A percentile compares a stretch with the other conserved stretches of the same genome.
These are phyloP conservation scores for Betta splendens DNA, from an alignment of 2,797 vertebrate genomes.

Conservation along the genomic window DNA sequence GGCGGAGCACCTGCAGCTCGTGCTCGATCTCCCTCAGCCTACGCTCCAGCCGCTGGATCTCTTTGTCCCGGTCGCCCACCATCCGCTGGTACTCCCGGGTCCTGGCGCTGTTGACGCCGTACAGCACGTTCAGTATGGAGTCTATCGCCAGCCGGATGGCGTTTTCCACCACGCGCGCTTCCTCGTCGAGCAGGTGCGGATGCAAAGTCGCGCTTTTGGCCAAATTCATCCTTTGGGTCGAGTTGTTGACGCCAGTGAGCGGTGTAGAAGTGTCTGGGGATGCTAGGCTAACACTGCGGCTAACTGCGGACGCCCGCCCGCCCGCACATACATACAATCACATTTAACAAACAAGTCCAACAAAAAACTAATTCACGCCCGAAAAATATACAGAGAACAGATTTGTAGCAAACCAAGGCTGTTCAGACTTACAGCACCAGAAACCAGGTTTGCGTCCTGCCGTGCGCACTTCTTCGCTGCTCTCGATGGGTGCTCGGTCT, in stretches of 20 bases:
- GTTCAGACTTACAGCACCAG: background rate
- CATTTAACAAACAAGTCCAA: background rate
- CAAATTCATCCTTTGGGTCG: conserved; percentile 45
- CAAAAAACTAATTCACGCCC: too few relatives aligned
- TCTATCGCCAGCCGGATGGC: conserved; percentile 70
- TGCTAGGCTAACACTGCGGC: background rate
- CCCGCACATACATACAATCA: background rate
- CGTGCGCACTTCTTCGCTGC: conserved; percentile 18
- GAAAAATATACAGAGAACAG: background rate
- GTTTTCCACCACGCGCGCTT: conserved; percentile 66
- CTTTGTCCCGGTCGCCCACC: conserved; percentile 73
- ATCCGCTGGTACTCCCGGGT: conserved; percentile 59
- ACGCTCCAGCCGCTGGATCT: conserved; percentile 69
- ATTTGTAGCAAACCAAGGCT: background rate
- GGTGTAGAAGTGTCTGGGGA: conserved; percentile 2
- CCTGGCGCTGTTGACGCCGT: conserved; percentile 57
- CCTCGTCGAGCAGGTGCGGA: conserved; percentile 60
- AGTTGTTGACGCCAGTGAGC: background rate
- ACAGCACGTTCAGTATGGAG: conserved; percentile 70
- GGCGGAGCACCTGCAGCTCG: conserved; percentile 53
- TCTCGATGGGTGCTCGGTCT: rapidly evolving
- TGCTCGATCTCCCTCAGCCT: conserved; percentile 53
- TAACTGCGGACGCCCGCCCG: background rate
- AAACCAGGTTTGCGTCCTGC: conserved; percentile 6
- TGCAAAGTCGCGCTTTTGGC: conserved; percentile 31